Base-by-base conservation (phyloP, 2,113 vertebrate species). In the Zonotrichia leucophrys region DNA sequence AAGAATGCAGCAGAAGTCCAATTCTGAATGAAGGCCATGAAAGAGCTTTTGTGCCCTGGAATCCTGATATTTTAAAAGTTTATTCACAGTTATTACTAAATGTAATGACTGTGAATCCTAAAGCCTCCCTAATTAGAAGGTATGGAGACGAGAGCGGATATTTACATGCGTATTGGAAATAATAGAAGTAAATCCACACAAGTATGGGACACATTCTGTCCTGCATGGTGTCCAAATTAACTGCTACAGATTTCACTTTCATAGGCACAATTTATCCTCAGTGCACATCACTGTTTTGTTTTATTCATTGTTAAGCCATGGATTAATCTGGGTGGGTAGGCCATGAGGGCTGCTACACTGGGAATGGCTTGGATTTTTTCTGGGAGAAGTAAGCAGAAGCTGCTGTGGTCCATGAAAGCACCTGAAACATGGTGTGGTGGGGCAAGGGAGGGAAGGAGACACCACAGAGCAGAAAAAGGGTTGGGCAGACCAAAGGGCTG, bases 1-100 rank as follows among this genome's bases (percentile, higher is more conserved):
- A 96, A 91, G 84, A 95, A 92, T 66, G 70, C 78, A 90, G 46
- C 25, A 82, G 62, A 87, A 93, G 60, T 23, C 22, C 30, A 63
- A 10, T 62, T 75, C 58, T 78, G 52, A 90, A 93, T 42, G 16
- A 77, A 85, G 12, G 15, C 9, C 70, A 56, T 83, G 72, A 93
- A 93, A 88, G 84, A 92, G 39, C 76, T 90, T 90, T 93, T 94
- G 86, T 96, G 73, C 44, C 47, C 30, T 82, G 75, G 49, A 93
- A 94, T 88, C 80, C 41, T 78, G 92, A 9, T 90, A 86, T 81
- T 92, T 94, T 67, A 83, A 81, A 52, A 52, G 9, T 81, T 78
- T 83, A 37, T 70, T 88, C 73, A 79, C 47, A 78, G 44, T 44
- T 37, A 23, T 53, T 74, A 44, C 39, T 84, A 82, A 84, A 75